Percentiles rank a stretch among this genome's conserved stretches.
Conservation (phyloP, 2,113 vertebrate genomes). For the Psittacula cyanocephala region DNA sequence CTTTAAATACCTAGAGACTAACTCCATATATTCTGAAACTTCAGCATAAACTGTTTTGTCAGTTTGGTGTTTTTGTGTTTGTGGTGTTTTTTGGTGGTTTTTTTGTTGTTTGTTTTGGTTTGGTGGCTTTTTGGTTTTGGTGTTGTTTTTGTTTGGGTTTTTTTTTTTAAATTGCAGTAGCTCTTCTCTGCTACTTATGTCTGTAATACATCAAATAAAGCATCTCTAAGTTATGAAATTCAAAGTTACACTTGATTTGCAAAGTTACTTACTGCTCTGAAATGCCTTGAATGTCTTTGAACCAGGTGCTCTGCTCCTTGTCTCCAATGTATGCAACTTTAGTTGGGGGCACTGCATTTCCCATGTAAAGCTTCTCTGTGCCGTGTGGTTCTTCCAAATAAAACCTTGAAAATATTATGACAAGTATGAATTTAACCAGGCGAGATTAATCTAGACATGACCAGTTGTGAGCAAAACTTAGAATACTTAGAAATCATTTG, state of each 20-base stretch:
- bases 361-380: conserved; percentile 84
- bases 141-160: too few relatives aligned
- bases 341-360: conserved; percentile 79
- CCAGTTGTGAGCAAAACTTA: background rate
- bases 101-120: background rate
- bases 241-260: background rate
- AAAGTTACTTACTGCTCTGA: conserved; percentile 86
- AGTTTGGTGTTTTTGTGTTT: background rate
- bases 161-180: background rate
- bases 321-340: conserved; percentile 84
- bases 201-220: background rate
- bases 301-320: conserved; percentile 89
- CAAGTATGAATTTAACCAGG: background rate
- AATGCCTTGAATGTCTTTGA: conserved; percentile 91
- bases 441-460: background rate
- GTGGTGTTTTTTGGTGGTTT: background rate
- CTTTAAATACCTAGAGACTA: background rate
- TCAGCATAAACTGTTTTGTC: background rate
- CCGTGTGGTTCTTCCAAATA: conserved; percentile 85
- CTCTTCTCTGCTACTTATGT: background rate
- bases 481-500: background rate
- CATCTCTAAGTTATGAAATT: background rate
- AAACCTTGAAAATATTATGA: conserved; percentile 75
- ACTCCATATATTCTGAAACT: background rate
- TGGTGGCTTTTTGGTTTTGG: background rate